Percentiles rank a stretch among this genome's conserved stretches.
phyloP scores from a whole-genome alignment of 1,140 invertebrate species.

The Caerostris extrusa region DNA sequence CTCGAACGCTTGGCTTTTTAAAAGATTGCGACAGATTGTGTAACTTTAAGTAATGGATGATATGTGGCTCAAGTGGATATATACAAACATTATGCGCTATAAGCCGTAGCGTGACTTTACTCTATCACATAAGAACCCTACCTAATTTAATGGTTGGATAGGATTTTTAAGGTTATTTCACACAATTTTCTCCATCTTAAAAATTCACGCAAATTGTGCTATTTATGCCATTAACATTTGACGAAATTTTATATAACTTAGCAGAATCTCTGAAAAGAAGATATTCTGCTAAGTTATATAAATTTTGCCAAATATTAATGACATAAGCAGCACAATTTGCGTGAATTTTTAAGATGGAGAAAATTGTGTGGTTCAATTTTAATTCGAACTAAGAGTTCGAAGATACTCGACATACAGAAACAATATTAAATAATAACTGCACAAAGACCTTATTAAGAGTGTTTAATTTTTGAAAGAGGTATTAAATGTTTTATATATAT shows the following conservation, averaged over 20 bases:
- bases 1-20: not conserved
- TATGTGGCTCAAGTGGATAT: slow-evolving; percentile 35
- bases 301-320: not conserved
- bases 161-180: not conserved
- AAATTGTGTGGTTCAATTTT: not conserved
- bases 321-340: not conserved
- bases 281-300: not conserved
- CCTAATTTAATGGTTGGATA: not conserved
- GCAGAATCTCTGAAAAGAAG: no score
- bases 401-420: no score
- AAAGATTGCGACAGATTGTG: slow-evolving; percentile 17
- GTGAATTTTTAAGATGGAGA: not conserved
- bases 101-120: not conserved
- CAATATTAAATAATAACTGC: no score
- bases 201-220: not conserved
- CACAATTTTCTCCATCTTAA: not conserved
- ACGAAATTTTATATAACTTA: not conserved
- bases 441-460: no score
- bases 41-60: slow-evolving; percentile 25
- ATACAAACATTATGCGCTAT: not conserved
- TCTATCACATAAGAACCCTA: not conserved
- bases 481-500: no score
- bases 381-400: no score
- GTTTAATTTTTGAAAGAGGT: no score
- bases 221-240: not conserved